Base-by-base conservation (phyloP, 2,797 vertebrate species). In the Pseudochaenichthys georgianus region DNA sequence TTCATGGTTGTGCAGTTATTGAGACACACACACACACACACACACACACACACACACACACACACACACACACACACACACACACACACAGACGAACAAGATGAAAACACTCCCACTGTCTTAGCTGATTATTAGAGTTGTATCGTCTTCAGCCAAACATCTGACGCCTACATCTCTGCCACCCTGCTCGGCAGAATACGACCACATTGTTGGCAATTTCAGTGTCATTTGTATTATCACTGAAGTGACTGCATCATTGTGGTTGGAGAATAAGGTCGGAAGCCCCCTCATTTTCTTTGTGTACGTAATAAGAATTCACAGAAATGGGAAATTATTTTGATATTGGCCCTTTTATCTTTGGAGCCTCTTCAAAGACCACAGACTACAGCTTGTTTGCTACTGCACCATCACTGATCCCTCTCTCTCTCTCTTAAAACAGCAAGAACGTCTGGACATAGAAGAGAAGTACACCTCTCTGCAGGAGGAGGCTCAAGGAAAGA, bases 401-500 rank as follows among this genome's bases (percentile, higher is more conserved):
- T 54, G 9, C n/a, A 21, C 70, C 28, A 51, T 59, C 34, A 53
- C 31, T 70, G 19, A 70, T 41, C 6, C 5, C 41, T 78, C 9
- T 75, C 52, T 23, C 52, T 23, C 23, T 15, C 4, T 67, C 69
- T 82, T 19, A 62, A 75, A 80, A 76, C 90, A 99, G 98, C 98
- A 99, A 99, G 98, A 99, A 63, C 98, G 98, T 47, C 91, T 99
- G 90, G 98, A 99, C 91, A 99, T 99, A 1, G 98, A 99, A 90
- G 98, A 99, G 93, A 99, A 99, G 83, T 99, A 99, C 88, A 99
- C 97, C 61, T 99, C 96, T 84, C 95, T 99, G 64, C 98, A 99
- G 89, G 98, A 99, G 71, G 98, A 99, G 83, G 98, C 98, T 5
- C 97, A 99, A 86, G 98, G 98, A 50, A 99, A 99, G 90, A 99